These are phyloP conservation scores for Apamea monoglypha DNA, from an alignment of 2,888 invertebrate genomes.

Conservation along the genomic window DNA sequence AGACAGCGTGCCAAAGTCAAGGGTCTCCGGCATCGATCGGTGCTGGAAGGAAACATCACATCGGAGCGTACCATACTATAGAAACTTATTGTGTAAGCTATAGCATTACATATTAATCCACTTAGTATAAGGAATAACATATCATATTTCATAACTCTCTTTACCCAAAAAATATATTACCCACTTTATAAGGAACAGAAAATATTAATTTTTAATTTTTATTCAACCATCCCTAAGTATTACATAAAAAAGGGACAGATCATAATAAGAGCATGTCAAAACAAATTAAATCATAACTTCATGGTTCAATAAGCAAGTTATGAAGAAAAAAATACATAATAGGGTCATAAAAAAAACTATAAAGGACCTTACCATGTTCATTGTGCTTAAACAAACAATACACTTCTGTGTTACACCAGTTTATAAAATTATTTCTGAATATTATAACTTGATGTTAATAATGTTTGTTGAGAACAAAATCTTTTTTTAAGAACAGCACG, in stretches of 20 bases:
- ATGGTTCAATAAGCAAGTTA: constrained; percentile 83
- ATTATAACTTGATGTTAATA: constrained; percentile 77
- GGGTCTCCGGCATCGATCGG: constrained; percentile 88
- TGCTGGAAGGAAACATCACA: constrained; percentile 72
- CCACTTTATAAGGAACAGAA: constrained; percentile 33
- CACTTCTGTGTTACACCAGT: constrained; percentile 77
- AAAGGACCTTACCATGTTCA: constrained; percentile 89
- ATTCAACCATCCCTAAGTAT: constrained; percentile 57
- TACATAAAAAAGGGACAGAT: constrained; percentile 72
- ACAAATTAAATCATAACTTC: constrained; percentile 90
- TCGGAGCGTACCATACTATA: constrained; percentile 59
- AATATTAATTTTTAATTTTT: constrained; percentile 36
- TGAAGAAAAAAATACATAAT: constrained; percentile 75
- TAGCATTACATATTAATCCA: constrained; percentile 70
- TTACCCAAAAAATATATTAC: constrained; percentile 45
- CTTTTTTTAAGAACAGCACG: constrained; percentile 78
- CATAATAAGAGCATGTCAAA: constrained; percentile 87
- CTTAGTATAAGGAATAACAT: constrained; percentile 69
- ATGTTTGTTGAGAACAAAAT: constrained; percentile 74
- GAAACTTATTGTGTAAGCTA: constrained; percentile 63
- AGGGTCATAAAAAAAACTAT: constrained; percentile 78
- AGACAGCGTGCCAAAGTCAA: constrained; percentile 85
- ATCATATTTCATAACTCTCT: constrained; percentile 79
- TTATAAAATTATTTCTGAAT: constrained; percentile 81
- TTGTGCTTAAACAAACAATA: constrained; percentile 86